Evolutionary conservation across 2,888 invertebrate genomes (phyloP).

Genomic region (Nebria brevicollis): DNA sequence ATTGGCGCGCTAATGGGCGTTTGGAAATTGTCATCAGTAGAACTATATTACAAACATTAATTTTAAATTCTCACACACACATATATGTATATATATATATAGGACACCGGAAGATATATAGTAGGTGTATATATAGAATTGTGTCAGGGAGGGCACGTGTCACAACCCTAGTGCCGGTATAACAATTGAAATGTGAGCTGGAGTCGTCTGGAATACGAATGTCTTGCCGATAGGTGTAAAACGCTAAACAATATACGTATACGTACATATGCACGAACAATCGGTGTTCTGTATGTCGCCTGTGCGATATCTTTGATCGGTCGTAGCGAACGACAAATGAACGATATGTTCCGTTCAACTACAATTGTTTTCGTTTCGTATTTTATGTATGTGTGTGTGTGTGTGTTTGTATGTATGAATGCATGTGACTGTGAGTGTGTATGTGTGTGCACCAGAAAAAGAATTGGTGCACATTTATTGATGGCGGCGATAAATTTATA

Average conservation of each 20-base stretch:
- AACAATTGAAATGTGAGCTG: conserved; percentile 39
- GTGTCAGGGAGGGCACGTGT: conserved; percentile 29
- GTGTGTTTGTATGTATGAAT: not conserved
- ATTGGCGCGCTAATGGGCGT: not conserved
- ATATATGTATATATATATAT: too few relatives aligned
- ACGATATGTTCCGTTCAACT: conserved; percentile 13
- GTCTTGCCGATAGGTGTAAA: conserved; percentile 37
- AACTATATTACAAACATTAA: not conserved
- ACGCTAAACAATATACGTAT: conserved; percentile 35
- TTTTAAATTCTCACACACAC: too few relatives aligned
- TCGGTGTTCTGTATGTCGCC: conserved; percentile 2
- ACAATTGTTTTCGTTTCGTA: conserved; percentile 21
- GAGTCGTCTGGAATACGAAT: conserved; percentile 29
- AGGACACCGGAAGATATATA: too few relatives aligned
- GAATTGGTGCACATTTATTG: not conserved
- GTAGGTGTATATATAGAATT: not conserved
- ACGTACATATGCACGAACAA: not conserved
- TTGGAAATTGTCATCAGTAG: not conserved
- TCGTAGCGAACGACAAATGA: conserved; percentile 27
- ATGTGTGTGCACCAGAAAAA: too few relatives aligned
- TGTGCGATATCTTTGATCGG: conserved; percentile 35
- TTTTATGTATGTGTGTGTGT: not conserved
- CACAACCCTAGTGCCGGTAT: conserved; percentile 10
- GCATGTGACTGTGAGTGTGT: not conserved
- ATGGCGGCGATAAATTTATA: not conserved